A percentile compares a stretch with the other conserved stretches of the same genome.
phyloP scores from a whole-genome alignment of 2,797 vertebrate species.

The Sus cebifrons region DNA sequence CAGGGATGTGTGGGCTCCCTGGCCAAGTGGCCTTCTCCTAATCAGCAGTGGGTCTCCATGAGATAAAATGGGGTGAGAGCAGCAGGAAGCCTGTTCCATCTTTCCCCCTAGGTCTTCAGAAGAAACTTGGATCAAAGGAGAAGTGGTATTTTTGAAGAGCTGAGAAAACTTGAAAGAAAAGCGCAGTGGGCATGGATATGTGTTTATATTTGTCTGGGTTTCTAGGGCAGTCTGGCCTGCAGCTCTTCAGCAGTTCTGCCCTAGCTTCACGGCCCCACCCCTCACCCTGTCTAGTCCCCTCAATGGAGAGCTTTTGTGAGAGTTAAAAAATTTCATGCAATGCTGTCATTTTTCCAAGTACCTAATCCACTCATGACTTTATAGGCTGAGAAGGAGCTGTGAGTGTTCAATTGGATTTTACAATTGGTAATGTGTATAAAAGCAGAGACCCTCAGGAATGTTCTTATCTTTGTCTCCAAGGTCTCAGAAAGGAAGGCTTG shows the following conservation, averaged over 20 bases:
- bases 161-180: conserved; percentile 84
- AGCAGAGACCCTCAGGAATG: background rate
- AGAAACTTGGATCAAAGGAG: conserved; percentile 87
- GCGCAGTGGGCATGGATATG: conserved; percentile 80
- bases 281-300: background rate
- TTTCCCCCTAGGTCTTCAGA: conserved; percentile 84
- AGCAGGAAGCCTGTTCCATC: conserved; percentile 87
- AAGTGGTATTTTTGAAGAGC: conserved; percentile 82
- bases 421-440: background rate
- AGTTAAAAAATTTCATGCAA: background rate
- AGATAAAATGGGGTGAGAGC: conserved; percentile 88
- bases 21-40: conserved; percentile 88
- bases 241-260: background rate
- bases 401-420: background rate
- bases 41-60: conserved; percentile 82
- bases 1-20: conserved; percentile 61
- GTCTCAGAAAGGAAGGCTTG: conserved; percentile 42
- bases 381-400: background rate
- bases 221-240: conserved; percentile 57
- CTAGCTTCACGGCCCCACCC: background rate
- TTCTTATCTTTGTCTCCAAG: conserved; percentile 57
- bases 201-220: conserved; percentile 70
- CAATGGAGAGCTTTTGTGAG: background rate
- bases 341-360: background rate
- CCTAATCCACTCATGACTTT: background rate